phyloP scores from a whole-genome alignment of 2,113 vertebrate genomes.

The Atractosteus spatula region DNA sequence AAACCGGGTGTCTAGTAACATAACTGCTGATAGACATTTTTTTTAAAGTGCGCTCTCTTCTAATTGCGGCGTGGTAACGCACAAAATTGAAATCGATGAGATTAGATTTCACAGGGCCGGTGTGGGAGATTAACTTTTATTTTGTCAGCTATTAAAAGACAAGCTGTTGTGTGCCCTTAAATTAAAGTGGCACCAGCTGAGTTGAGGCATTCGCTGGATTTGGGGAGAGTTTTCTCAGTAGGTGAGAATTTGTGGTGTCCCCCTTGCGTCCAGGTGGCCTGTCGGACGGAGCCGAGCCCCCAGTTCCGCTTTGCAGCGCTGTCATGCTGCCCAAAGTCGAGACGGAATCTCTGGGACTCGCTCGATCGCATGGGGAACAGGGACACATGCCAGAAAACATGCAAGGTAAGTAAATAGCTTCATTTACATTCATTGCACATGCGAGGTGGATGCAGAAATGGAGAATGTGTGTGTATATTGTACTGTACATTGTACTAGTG shows the following conservation, averaged over 20 bases:
- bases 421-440: no score
- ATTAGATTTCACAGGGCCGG: constrained; percentile 10
- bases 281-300: constrained; percentile 67
- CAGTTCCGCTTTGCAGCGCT: constrained; percentile 71
- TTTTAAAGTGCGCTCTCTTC: no score
- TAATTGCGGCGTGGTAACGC: no score
- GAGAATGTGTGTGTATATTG: no score
- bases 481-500: no score
- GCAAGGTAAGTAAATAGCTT: constrained; percentile 81
- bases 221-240: constrained; percentile 14
- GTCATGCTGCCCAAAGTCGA: constrained; percentile 99
- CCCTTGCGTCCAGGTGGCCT: constrained; percentile 74
- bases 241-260: constrained; percentile 43
- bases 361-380: constrained; percentile 93
- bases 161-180: constrained; percentile 15
- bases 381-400: constrained; percentile 92
- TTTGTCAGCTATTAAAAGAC: constrained; percentile 14
- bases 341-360: constrained; percentile 87
- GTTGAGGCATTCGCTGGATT: constrained; percentile 21
- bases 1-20: neutral
- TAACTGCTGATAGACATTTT: no score
- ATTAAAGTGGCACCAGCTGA: constrained; percentile 8
- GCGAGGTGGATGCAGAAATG: no score
- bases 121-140: constrained; percentile 20
- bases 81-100: no score